Conservation (phyloP, 2,888 invertebrate genomes). For the Automeris io region DNA sequence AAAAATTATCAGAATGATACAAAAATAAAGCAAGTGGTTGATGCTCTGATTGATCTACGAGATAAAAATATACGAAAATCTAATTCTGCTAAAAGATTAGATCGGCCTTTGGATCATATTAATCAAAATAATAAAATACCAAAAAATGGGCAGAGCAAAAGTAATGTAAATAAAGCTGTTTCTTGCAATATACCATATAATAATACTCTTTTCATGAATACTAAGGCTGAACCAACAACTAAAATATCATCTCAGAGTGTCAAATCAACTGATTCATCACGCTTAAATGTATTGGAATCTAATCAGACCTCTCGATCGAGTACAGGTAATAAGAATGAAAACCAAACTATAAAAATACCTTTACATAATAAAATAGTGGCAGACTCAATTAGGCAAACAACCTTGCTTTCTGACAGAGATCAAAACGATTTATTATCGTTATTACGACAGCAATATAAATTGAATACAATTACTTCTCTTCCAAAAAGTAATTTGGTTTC, state of each 20-base stretch:
- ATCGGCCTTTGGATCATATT: background rate
- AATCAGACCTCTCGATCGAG: background rate
- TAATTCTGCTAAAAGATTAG: slow-evolving; percentile 11
- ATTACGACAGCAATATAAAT: slow-evolving; percentile 42
- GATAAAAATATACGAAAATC: slow-evolving; percentile 10
- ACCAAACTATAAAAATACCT: background rate
- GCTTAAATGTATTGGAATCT: background rate
- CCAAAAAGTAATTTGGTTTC: background rate
- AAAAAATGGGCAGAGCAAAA: background rate
- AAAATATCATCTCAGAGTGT: background rate
- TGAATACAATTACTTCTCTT: slow-evolving; percentile 19
- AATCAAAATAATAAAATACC: background rate
- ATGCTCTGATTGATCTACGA: slow-evolving; percentile 19
- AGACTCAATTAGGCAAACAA: background rate
- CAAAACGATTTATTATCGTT: slow-evolving; percentile 45
- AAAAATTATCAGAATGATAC: slow-evolving; percentile 50
- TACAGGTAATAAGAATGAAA: background rate
- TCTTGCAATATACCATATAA: background rate
- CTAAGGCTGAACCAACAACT: background rate
- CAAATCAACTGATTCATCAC: background rate
- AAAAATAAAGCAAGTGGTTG: slow-evolving; percentile 29
- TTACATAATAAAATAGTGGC: background rate
- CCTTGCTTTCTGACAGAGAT: slow-evolving; percentile 39
- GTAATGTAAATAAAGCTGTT: background rate
- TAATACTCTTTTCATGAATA: background rate